phyloP scores from a whole-genome alignment of 2,888 invertebrate genomes.

The Bhutanitis thaidina region DNA sequence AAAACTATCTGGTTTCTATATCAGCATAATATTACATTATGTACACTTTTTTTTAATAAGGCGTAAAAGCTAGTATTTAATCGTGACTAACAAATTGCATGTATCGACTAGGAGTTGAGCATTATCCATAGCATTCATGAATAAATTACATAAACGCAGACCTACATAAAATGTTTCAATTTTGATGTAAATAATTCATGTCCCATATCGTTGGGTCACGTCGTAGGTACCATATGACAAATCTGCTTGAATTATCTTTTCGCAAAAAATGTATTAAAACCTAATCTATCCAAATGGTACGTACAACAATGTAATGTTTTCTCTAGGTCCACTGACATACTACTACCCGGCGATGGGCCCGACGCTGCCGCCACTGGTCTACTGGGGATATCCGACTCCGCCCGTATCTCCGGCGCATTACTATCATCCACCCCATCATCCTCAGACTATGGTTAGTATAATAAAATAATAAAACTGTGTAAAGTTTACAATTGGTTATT shows the following conservation, averaged over 20 bases:
- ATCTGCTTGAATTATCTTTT: no score
- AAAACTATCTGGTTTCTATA: slow-evolving; percentile 8
- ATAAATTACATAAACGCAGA: no score
- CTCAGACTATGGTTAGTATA: slow-evolving; percentile 62
- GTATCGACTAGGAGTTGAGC: not conserved
- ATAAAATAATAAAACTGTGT: not conserved
- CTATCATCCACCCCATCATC: slow-evolving; percentile 83
- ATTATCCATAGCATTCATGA: not conserved
- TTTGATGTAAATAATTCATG: no score
- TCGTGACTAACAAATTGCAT: slow-evolving; percentile 20
- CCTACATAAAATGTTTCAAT: no score
- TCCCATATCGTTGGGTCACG: no score
- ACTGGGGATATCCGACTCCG: slow-evolving; percentile 97
- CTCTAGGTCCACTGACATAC: slow-evolving; percentile 74
- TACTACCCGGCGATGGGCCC: slow-evolving; percentile 78
- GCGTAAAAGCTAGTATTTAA: not conserved
- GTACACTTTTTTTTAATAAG: not conserved
- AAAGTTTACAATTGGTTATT: no score
- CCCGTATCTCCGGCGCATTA: slow-evolving; percentile 95
- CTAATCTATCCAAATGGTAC: no score
- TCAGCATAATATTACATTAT: not conserved
- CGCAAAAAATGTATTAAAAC: no score
- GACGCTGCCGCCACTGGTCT: slow-evolving; percentile 85
- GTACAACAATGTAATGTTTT: not conserved
- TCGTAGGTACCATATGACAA: no score